phyloP scores from a whole-genome alignment of 2,113 vertebrate genomes.

The Casuarius casuarius region DNA sequence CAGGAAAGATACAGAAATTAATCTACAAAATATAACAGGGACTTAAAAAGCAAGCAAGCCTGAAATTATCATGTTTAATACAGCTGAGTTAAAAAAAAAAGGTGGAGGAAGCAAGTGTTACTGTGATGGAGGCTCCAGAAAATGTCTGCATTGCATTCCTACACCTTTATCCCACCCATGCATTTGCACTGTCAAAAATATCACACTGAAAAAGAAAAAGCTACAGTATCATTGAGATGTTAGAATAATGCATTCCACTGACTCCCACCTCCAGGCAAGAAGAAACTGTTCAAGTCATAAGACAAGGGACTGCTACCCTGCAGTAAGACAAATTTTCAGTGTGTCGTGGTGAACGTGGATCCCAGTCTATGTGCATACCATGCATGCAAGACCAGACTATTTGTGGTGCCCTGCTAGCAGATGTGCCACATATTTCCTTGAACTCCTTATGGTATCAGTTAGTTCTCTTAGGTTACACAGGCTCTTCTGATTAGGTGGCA shows the following conservation, averaged over 20 bases:
- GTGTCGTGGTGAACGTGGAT: not conserved
- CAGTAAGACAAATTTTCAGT: not conserved
- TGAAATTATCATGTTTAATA: not conserved
- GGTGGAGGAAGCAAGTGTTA: not conserved
- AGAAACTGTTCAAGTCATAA: not conserved
- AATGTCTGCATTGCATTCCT: not conserved
- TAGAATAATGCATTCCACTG: not conserved
- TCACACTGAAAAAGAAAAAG: not conserved
- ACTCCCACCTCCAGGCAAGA: not conserved
- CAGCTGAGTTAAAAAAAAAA: not conserved
- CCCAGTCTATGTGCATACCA: not conserved
- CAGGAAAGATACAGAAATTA: not conserved
- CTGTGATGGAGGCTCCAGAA: not conserved
- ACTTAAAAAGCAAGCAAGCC: not conserved
- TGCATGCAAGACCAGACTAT: not conserved
- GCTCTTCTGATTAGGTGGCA: not conserved
- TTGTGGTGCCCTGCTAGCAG: not conserved
- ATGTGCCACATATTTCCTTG: not conserved
- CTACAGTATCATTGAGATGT: fast-evolving
- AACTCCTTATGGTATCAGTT: not conserved
- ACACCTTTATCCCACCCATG: not conserved
- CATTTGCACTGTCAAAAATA: not conserved
- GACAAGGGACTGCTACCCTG: not conserved
- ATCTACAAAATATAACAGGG: not conserved
- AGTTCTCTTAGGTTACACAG: not conserved